Base-by-base conservation (phyloP, 2,888 invertebrate species). In the Mamestra brassicae region DNA sequence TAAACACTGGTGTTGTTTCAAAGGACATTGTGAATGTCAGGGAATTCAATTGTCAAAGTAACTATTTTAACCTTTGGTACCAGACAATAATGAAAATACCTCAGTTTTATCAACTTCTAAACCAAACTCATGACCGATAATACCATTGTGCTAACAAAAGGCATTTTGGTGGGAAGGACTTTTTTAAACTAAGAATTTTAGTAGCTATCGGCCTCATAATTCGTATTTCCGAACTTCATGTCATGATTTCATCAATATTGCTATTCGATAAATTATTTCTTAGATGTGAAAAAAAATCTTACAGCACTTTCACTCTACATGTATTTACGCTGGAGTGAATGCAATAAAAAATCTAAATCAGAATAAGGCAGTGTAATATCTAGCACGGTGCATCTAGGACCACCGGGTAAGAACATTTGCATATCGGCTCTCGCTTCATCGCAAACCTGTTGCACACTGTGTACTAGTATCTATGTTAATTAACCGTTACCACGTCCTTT, bases 361-460 rank as follows among this genome's bases (percentile, higher is more conserved):
- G 83, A 83, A 83, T 84, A 83, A 78, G 75, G 71, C 81, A 57
- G 76, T 78, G 74, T 71, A 67, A 69, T 88, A 88, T 90, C 88
- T 88, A 79, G 85, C 78, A 68, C 74, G 73, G 71, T 85, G 89
- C 90, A 92, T 92, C 91, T 88, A 79, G 89, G 95, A 95, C 95
- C 94, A 95, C 94, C 94, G 90, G 89, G 89, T 80, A 86, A 80
- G 92, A 82, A 76, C 88, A 94, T 95, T 95, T 92, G 92, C 94
- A 94, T 95, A 93, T 93, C 92, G 78, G 78, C 76, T 71, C 79
- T 85, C 77, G 85, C 83, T 85, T 74, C 86, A 85, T 80, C 87
- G 82, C 87, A 81, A 86, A 90, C 92, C 91, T 91, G 92, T 90
- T 90, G 89, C 88, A 80, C 75, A 73, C 80, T 80, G 83, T 85